phyloP scores from a whole-genome alignment of 1,140 invertebrate species.

The Eueides isabella region DNA sequence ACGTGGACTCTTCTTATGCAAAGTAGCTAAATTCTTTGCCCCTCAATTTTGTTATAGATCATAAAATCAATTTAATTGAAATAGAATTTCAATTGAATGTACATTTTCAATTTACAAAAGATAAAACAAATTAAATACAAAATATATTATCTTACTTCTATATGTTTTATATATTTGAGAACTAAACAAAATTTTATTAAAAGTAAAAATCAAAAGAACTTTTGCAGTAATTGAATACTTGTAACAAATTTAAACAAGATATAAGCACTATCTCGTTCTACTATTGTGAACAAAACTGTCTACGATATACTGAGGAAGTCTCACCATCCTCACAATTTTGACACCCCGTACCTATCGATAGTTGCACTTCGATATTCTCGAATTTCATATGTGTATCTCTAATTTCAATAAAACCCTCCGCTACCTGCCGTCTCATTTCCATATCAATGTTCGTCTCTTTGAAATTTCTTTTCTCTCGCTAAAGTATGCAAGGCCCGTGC shows the following conservation, averaged over 20 bases:
- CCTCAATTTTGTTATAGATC: slow-evolving; percentile 19
- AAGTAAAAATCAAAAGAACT: background rate
- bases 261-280: background rate
- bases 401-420: slow-evolving; percentile 78
- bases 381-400: slow-evolving; percentile 76
- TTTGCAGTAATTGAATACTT: background rate
- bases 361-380: slow-evolving; percentile 63
- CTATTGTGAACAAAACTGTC: background rate
- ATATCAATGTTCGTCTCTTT: slow-evolving; percentile 77
- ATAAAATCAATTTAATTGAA: slow-evolving; percentile 19
- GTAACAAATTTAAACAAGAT: background rate
- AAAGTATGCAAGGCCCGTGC: slow-evolving; percentile 74
- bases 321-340: slow-evolving; percentile 50
- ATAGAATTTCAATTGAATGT: background rate
- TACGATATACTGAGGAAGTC: slow-evolving; percentile 25
- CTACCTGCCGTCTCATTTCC: slow-evolving; percentile 76
- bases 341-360: slow-evolving; percentile 42
- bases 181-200: background rate
- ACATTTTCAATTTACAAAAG: background rate
- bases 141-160: too few relatives aligned
- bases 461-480: slow-evolving; percentile 74
- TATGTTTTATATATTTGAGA: too few relatives aligned
- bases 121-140: background rate
- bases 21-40: slow-evolving; percentile 46
- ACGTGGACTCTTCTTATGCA: slow-evolving; percentile 79